phyloP scores from a whole-genome alignment of 2,888 invertebrate species.

The Neocrepidodera transversa region DNA sequence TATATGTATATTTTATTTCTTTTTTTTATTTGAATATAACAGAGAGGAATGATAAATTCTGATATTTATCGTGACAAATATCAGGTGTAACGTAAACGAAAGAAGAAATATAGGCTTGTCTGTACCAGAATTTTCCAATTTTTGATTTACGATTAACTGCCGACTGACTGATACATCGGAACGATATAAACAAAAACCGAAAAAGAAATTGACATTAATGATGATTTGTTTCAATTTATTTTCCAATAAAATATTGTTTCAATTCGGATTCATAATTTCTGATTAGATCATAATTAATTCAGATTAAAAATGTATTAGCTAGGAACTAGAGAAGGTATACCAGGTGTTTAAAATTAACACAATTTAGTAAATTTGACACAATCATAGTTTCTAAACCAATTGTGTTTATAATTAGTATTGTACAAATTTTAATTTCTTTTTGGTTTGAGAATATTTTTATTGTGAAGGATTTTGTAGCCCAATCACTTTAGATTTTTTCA shows the following conservation, averaged over 20 bases:
- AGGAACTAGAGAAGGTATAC: too few relatives aligned
- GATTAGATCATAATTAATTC: too few relatives aligned
- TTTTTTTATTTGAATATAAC: neutral
- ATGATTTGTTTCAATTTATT: conserved; percentile 1
- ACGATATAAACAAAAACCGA: neutral
- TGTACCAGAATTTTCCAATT: neutral
- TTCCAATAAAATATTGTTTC: neutral
- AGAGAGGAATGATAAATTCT: neutral
- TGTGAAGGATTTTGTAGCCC: too few relatives aligned
- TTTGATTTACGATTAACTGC: conserved; percentile 5
- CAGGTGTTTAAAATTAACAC: too few relatives aligned
- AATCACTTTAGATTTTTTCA: too few relatives aligned
- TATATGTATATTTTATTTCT: neutral
- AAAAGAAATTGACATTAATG: neutral
- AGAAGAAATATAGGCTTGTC: neutral
- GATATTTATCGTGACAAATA: conserved; percentile 11
- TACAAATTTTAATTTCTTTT: too few relatives aligned
- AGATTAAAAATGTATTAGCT: too few relatives aligned
- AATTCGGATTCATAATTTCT: too few relatives aligned
- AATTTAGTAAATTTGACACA: too few relatives aligned
- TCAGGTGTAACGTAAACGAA: conserved; percentile 7
- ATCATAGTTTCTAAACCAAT: too few relatives aligned
- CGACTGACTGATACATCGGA: conserved; percentile 1
- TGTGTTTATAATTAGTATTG: too few relatives aligned
- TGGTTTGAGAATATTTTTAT: too few relatives aligned